Conservation (phyloP, 2,113 vertebrate genomes). For the Phylloscopus whistleri region DNA sequence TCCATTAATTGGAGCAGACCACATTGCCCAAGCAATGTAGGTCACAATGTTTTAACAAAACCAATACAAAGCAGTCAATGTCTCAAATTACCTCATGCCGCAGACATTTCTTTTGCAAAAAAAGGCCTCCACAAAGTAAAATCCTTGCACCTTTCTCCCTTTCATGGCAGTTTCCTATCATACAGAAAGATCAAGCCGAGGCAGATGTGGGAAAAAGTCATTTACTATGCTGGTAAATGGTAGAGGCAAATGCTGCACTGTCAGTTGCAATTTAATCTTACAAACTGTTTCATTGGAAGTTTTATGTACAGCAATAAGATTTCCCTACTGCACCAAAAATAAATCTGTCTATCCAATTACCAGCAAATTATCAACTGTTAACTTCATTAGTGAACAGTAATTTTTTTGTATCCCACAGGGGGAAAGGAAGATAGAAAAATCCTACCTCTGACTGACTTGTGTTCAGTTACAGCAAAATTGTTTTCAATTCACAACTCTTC, state of each 20-base stretch:
- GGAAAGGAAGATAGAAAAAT: background rate
- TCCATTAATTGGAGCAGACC: slow-evolving; percentile 40
- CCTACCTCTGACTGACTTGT: background rate
- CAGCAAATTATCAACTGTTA: slow-evolving; percentile 45
- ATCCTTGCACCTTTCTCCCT: background rate
- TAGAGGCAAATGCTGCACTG: slow-evolving; percentile 28
- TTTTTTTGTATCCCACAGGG: background rate
- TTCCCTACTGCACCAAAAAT: slow-evolving; percentile 27
- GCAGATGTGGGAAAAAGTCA: slow-evolving; percentile 28
- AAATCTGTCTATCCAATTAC: slow-evolving; percentile 60
- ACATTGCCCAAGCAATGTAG: background rate
- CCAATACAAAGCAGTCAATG: background rate
- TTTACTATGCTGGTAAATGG: slow-evolving; percentile 42
- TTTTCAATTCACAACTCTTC: background rate
- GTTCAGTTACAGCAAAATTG: background rate
- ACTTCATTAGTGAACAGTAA: slow-evolving; percentile 19
- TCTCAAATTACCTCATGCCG: background rate
- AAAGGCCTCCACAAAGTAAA: background rate
- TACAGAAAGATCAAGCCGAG: background rate
- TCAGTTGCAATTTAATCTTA: slow-evolving; percentile 63
- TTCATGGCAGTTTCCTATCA: background rate
- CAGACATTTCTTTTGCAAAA: background rate
- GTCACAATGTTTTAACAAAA: slow-evolving; percentile 7
- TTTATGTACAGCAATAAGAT: slow-evolving; percentile 46
- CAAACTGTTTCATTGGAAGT: slow-evolving; percentile 44